Base-by-base conservation (phyloP, 2,113 vertebrate genomes). In the Podarcis cretensis region DNA sequence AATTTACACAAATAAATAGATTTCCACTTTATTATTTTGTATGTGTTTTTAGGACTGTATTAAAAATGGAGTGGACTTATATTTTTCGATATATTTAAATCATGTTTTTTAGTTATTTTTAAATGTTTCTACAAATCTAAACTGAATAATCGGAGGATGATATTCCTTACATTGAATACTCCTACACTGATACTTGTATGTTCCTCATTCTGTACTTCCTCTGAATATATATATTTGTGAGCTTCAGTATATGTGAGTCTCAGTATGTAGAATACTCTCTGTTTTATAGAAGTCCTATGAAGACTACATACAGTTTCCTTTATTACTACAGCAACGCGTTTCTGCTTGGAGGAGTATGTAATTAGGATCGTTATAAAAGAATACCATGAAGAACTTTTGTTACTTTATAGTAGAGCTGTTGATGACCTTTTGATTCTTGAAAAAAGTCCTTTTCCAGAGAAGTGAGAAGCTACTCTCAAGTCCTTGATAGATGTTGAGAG, bases 321-420 rank as follows among this genome's bases (percentile, higher is more conserved):
- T 82, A 85, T 84, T 89, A 86, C 77, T 87, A 27, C 76, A 5
- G 86, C n/a, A 14, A 18, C 37, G 91, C 92, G 89, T 87, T 91
- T 89, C 89, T 94, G 59, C 86, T 88, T 87, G 57, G 12, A 18
- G 85, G 82, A 90, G 92, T 91, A 85, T 83, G 63, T 87, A 90
- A 89, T 92, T 90, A 90, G 93, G 91, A 90, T 92, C 66, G 40
- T 91, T 94, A 84, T 91, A 87, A 92, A 92, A 92, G 73, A 48
- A 79, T 91, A 83, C 85, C 76, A 85, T 91, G 84, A 90, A 91
- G 92, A 91, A 95, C 85, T 93, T 81, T 90, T 94, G 91, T 84
- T 87, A 91, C 82, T 91, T 30, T 69, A 83, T 89, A 88, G 73
- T 84, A 92, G 91, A 68, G 94, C 87, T 2, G 37, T 80, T 86